Conservation (phyloP, 2,888 invertebrate species). For the Drosophila multiciliata region DNA sequence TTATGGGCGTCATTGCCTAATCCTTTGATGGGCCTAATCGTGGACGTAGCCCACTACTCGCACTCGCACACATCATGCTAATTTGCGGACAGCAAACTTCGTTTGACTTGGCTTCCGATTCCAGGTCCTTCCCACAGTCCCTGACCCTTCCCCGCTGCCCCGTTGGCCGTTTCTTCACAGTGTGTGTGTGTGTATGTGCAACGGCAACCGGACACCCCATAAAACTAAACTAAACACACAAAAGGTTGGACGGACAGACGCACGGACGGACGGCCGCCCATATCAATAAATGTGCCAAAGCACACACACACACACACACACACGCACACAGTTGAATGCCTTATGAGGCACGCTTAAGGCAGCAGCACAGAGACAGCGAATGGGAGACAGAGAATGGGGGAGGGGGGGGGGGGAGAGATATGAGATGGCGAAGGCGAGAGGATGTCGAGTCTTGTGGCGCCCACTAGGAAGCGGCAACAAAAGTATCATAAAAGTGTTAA, state of each 20-base stretch:
- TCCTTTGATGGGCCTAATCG: constrained; percentile 82
- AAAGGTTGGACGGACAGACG: constrained; percentile 1
- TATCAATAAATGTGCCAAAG: constrained; percentile 57
- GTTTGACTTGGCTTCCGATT: constrained; percentile 75
- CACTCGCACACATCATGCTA: constrained; percentile 68
- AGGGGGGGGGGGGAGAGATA: neutral
- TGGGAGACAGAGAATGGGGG: neutral
- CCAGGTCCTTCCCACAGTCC: constrained; percentile 19
- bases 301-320: neutral
- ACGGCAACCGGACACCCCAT: constrained; percentile 79
- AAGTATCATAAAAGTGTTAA: constrained; percentile 75
- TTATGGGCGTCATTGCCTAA: constrained; percentile 66
- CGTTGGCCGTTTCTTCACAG: neutral
- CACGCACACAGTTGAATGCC: constrained; percentile 41
- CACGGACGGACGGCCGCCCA: constrained; percentile 30
- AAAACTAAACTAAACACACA: constrained; percentile 64
- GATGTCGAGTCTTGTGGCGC: constrained; percentile 31
- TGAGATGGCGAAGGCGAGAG: constrained; percentile 1
- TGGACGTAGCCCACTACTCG: constrained; percentile 46
- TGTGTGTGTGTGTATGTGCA: constrained; percentile 31
- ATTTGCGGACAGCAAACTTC: constrained; percentile 79
- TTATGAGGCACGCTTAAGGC: constrained; percentile 40
- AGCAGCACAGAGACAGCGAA: neutral
- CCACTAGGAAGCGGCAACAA: constrained; percentile 46
- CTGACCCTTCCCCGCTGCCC: neutral